phyloP scores from a whole-genome alignment of 2,888 invertebrate species.

The Callyntrura guangdongensis region DNA sequence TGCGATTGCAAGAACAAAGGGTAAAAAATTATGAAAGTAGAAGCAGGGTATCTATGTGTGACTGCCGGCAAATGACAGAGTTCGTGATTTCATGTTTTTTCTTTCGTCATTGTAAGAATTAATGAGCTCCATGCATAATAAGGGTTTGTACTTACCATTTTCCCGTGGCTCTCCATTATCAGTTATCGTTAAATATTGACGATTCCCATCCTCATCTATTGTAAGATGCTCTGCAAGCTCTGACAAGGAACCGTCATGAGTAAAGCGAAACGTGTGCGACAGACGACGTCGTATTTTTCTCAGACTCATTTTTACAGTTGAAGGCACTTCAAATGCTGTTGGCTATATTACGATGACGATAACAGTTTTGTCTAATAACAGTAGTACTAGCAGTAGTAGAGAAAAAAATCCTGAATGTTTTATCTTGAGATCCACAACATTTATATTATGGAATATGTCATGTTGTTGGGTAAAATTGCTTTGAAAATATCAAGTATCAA shows the following conservation, averaged over 20 bases:
- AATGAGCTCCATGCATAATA: background rate
- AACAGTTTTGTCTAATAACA: conserved; percentile 10
- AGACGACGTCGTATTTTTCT: conserved; percentile 85
- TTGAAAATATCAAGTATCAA: conserved; percentile 1
- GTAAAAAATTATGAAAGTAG: background rate
- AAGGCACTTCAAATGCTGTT: conserved; percentile 65
- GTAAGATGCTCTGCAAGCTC: conserved; percentile 85
- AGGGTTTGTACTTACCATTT: conserved; percentile 80
- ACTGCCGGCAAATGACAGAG: too few relatives aligned
- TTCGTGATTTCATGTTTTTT: too few relatives aligned
- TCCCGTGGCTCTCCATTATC: conserved; percentile 84
- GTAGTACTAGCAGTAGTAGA: background rate
- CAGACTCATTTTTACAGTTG: conserved; percentile 84
- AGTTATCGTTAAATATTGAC: conserved; percentile 83
- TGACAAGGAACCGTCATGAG: conserved; percentile 85
- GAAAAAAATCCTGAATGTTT: conserved; percentile 32
- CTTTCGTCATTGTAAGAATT: background rate
- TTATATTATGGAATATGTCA: conserved; percentile 6
- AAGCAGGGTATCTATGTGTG: too few relatives aligned
- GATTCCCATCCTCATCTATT: conserved; percentile 85
- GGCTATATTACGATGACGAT: conserved; percentile 11
- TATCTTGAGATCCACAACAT: conserved; percentile 44
- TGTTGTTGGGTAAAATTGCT: background rate
- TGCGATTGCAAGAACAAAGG: conserved; percentile 42
- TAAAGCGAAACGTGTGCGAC: conserved; percentile 86